These are phyloP conservation scores for Heliconius nattereri DNA, from an alignment of 1,140 invertebrate species.

Conservation along the genomic window DNA sequence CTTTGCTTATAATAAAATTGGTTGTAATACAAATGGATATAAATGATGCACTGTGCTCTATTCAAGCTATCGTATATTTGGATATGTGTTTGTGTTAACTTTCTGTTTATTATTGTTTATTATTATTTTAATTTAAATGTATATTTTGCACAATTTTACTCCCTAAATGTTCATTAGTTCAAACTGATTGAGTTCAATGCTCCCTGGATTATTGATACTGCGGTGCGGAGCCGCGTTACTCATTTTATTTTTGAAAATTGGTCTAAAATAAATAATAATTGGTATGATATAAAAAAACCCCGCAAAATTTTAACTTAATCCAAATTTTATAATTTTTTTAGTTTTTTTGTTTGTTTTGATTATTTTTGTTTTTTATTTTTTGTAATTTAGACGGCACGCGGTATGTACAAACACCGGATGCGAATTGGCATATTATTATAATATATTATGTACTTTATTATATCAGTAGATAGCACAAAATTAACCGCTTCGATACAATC, in stretches of 20 bases:
- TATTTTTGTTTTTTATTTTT: constrained; percentile 24
- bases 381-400: constrained; percentile 43
- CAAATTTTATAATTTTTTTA: constrained; percentile 35
- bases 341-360: constrained; percentile 36
- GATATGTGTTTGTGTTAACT: constrained; percentile 62
- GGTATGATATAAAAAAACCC: background rate
- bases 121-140: constrained; percentile 42
- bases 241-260: constrained; percentile 6
- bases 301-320: constrained; percentile 11
- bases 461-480: constrained; percentile 48
- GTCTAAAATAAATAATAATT: background rate
- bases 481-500: constrained; percentile 42
- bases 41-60: constrained; percentile 73
- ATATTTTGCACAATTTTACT: constrained; percentile 56
- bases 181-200: constrained; percentile 29
- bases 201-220: constrained; percentile 23
- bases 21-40: constrained; percentile 58
- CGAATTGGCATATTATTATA: constrained; percentile 41
- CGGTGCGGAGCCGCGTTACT: constrained; percentile 63
- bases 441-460: constrained; percentile 20
- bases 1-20: constrained; percentile 77
- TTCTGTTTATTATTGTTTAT: constrained; percentile 46
- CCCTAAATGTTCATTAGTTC: constrained; percentile 51
- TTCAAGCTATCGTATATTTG: constrained; percentile 70
- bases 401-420: constrained; percentile 48